These are phyloP conservation scores for Chaenogobius annularis DNA, from an alignment of 2,113 vertebrate species.

Conservation along the genomic window DNA sequence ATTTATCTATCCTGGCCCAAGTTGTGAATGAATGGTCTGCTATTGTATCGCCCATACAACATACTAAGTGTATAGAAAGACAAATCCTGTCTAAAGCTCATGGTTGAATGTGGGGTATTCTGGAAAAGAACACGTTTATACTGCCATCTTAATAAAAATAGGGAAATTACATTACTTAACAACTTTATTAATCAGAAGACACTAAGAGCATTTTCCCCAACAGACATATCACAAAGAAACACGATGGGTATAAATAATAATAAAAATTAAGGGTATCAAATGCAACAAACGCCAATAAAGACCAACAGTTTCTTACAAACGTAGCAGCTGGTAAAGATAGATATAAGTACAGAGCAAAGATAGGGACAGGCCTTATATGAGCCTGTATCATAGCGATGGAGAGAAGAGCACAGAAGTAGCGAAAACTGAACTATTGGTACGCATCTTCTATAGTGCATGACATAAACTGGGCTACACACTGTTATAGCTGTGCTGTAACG, in stretches of 20 bases:
- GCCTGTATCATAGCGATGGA: neutral
- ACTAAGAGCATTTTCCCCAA: conserved; percentile 30
- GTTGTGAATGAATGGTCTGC: neutral
- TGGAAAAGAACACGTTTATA: neutral
- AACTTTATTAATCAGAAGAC: conserved; percentile 58
- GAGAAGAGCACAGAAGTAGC: conserved; percentile 10
- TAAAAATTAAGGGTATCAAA: conserved; percentile 38
- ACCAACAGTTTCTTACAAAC: conserved; percentile 35
- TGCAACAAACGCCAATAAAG: conserved; percentile 11
- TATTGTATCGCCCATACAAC: neutral
- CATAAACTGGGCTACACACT: conserved; percentile 1
- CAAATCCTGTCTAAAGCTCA: neutral
- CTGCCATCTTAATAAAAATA: neutral
- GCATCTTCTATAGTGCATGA: conserved; percentile 1
- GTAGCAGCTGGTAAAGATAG: conserved; percentile 44
- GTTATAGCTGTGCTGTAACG: neutral
- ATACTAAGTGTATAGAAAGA: neutral
- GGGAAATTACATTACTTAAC: conserved; percentile 37
- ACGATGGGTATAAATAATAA: conserved; percentile 49
- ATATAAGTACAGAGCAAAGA: conserved; percentile 17
- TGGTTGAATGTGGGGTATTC: neutral
- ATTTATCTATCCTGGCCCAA: neutral
- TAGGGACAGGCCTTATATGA: conserved; percentile 1
- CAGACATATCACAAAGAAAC: conserved; percentile 56
- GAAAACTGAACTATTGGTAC: conserved; percentile 15